These are phyloP conservation scores for Pogoniulus pusillus DNA, from an alignment of 2,797 vertebrate genomes.

Conservation along the genomic window DNA sequence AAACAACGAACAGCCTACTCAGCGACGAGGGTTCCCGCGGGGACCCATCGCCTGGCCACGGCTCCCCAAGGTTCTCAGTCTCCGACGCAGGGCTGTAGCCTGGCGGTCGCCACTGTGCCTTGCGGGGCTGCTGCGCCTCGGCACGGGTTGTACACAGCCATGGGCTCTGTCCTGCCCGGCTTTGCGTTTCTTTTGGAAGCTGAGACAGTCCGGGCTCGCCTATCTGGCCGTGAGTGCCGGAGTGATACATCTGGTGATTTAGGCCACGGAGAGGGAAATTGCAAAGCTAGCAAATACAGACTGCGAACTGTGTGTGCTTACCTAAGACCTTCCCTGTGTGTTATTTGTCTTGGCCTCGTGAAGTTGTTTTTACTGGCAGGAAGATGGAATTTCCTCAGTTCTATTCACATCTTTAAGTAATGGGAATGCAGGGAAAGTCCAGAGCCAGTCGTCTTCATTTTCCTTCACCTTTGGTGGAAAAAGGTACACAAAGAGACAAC, in stretches of 20 bases:
- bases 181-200: background rate
- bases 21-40: background rate
- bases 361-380: too few species aligned
- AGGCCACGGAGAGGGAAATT: rapidly evolving
- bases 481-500: rapidly evolving
- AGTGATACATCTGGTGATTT: rapidly evolving
- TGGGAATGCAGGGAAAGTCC: rapidly evolving
- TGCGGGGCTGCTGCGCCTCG: background rate
- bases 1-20: too few species aligned
- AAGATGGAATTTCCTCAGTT: background rate
- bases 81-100: background rate
- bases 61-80: too few species aligned
- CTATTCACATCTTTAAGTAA: background rate
- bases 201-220: rapidly evolving
- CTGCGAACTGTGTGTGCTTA: rapidly evolving
- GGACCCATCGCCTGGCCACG: too few species aligned
- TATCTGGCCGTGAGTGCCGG: rapidly evolving
- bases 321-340: rapidly evolving
- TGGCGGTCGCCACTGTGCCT: background rate
- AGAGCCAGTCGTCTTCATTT: rapidly evolving
- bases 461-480: background rate
- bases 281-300: rapidly evolving
- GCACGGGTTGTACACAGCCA: rapidly evolving
- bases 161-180: rapidly evolving
- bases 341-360: background rate